These are phyloP conservation scores for Tortricodes alternella DNA, from an alignment of 2,888 invertebrate genomes.

Conservation along the genomic window DNA sequence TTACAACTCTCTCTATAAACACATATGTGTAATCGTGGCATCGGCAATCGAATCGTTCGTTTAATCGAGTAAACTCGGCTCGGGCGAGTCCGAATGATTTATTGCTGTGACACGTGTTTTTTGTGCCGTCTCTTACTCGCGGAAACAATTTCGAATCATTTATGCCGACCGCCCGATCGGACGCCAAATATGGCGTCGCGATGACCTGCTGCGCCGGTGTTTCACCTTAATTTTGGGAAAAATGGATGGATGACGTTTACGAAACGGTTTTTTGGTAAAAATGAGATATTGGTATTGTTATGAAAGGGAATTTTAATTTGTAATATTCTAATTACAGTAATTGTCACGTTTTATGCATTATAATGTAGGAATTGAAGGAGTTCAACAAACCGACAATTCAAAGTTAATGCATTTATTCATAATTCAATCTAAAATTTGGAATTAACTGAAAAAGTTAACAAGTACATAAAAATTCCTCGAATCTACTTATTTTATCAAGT, in stretches of 20 bases:
- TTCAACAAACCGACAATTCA: background rate
- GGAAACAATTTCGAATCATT: constrained; percentile 81
- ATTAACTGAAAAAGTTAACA: no score
- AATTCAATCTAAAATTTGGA: no score
- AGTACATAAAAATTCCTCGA: no score
- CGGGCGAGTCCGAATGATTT: constrained; percentile 72
- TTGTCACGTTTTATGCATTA: background rate
- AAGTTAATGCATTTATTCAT: background rate
- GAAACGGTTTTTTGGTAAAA: constrained; percentile 46
- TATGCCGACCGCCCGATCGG: constrained; percentile 73
- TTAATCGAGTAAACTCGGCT: constrained; percentile 77
- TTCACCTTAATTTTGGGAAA: constrained; percentile 71
- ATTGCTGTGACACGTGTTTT: constrained; percentile 79
- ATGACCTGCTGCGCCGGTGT: constrained; percentile 52
- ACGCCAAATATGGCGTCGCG: constrained; percentile 56
- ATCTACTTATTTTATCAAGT: background rate
- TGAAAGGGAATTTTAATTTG: background rate
- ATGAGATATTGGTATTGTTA: constrained; percentile 63
- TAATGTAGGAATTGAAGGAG: background rate
- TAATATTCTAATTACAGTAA: background rate
- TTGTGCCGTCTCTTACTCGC: constrained; percentile 65
- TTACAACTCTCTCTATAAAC: constrained; percentile 75
- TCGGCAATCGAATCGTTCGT: constrained; percentile 74
- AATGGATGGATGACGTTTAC: constrained; percentile 50
- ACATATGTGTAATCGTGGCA: constrained; percentile 67